phyloP scores from a whole-genome alignment of 2,888 invertebrate species.

The Amblyjoppa proteus region DNA sequence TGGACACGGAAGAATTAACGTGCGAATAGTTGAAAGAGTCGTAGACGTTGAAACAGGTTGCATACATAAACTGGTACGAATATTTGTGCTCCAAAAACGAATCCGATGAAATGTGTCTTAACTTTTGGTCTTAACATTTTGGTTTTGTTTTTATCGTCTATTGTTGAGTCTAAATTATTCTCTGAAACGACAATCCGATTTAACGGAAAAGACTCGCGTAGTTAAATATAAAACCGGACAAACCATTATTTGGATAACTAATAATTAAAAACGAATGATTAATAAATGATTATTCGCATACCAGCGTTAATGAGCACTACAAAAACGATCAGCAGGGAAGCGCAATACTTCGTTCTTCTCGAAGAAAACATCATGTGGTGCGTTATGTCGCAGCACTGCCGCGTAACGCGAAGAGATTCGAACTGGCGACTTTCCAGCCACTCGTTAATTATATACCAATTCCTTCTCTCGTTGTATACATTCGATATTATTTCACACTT shows the following conservation, averaged over 20 bases:
- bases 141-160: neutral
- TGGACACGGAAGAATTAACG: neutral
- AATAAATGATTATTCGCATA: slow-evolving; percentile 25
- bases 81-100: neutral
- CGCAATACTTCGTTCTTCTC: slow-evolving; percentile 21
- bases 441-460: slow-evolving; percentile 52
- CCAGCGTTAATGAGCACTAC: slow-evolving; percentile 52
- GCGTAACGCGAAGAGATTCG: slow-evolving; percentile 30
- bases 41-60: neutral
- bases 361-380: slow-evolving; percentile 37
- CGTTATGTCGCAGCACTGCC: neutral
- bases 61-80: neutral
- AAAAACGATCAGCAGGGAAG: slow-evolving; percentile 31
- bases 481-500: slow-evolving; percentile 30
- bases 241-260: neutral
- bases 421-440: slow-evolving; percentile 42
- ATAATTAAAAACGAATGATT: neutral
- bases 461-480: slow-evolving; percentile 25
- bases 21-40: neutral
- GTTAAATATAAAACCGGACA: neutral
- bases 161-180: neutral
- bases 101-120: neutral
- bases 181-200: neutral
- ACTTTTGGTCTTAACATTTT: neutral
- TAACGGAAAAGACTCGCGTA: neutral